Percentiles rank a stretch among this genome's conserved stretches.
These are phyloP conservation scores for Lepidochrysops patricia DNA, from an alignment of 2,888 invertebrate genomes.

Conservation along the genomic window DNA sequence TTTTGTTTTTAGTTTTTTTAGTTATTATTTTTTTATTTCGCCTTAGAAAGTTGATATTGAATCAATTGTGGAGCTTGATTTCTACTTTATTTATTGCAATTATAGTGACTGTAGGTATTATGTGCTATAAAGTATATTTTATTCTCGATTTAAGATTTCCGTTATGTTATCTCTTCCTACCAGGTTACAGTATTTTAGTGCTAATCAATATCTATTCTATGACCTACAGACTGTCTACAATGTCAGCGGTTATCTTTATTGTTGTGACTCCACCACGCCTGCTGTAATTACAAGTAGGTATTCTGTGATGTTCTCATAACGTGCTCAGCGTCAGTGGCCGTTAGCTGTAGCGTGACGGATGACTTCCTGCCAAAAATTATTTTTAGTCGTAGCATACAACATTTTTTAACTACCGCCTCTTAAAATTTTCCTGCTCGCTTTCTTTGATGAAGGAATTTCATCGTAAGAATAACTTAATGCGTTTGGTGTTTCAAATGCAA, in stretches of 20 bases:
- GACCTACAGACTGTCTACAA: background rate
- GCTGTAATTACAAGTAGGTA: constrained; percentile 17
- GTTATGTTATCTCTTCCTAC: background rate
- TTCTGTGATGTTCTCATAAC: constrained; percentile 46
- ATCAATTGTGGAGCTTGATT: too few relatives aligned
- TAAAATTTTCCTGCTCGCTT: background rate
- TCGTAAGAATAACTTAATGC: background rate
- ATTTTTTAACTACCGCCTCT: constrained; percentile 17
- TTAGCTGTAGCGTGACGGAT: constrained; percentile 48
- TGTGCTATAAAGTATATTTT: background rate
- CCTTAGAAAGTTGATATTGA: too few relatives aligned
- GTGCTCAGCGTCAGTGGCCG: constrained; percentile 38
- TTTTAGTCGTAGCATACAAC: constrained; percentile 17
- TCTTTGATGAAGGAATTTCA: background rate
- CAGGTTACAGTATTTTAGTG: background rate
- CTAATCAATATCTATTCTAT: background rate
- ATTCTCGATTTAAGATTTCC: background rate
- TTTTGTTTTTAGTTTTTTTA: background rate
- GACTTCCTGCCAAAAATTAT: constrained; percentile 51
- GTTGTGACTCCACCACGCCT: constrained; percentile 14
- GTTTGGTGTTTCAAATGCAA: background rate
- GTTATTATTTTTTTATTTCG: too few relatives aligned
- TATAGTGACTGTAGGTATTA: too few relatives aligned
- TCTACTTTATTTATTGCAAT: too few relatives aligned
- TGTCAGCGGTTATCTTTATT: constrained; percentile 8